Conservation (phyloP, 2,888 invertebrate genomes). For the Zele albiditarsus region DNA sequence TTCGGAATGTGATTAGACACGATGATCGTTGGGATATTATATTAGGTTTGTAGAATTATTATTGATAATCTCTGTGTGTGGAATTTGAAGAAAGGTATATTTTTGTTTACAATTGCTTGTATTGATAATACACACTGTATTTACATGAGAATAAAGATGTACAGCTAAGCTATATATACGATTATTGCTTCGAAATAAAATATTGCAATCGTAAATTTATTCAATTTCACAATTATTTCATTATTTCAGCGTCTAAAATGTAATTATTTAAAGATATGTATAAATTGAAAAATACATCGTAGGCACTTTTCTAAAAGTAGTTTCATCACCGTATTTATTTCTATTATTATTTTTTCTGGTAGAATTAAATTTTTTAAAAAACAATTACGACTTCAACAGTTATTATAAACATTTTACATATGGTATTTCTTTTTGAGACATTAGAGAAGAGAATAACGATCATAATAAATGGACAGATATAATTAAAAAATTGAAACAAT, state of each 20-base stretch:
- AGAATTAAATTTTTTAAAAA: neutral
- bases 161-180: conserved; percentile 31
- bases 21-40: no score
- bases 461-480: no score
- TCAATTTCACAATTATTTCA: conserved; percentile 47
- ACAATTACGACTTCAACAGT: neutral
- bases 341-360: conserved; percentile 30
- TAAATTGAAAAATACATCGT: conserved; percentile 45
- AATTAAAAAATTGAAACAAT: conserved; percentile 25
- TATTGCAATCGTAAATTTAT: conserved; percentile 44
- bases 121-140: conserved; percentile 32
- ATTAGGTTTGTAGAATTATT: no score
- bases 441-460: no score
- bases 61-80: no score
- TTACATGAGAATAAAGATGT: conserved; percentile 40
- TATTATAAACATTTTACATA: no score
- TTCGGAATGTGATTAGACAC: no score
- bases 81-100: conserved; percentile 37
- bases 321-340: conserved; percentile 35
- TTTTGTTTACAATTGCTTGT: conserved; percentile 42
- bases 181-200: conserved; percentile 26
- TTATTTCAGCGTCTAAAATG: conserved; percentile 47
- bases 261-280: conserved; percentile 49
- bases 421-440: no score
- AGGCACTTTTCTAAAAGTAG: conserved; percentile 47